Evolutionary conservation across 2,888 invertebrate genomes (phyloP), one percentile per base, ranked within the genome.

Genomic region (Dorcus hopei): DNA sequence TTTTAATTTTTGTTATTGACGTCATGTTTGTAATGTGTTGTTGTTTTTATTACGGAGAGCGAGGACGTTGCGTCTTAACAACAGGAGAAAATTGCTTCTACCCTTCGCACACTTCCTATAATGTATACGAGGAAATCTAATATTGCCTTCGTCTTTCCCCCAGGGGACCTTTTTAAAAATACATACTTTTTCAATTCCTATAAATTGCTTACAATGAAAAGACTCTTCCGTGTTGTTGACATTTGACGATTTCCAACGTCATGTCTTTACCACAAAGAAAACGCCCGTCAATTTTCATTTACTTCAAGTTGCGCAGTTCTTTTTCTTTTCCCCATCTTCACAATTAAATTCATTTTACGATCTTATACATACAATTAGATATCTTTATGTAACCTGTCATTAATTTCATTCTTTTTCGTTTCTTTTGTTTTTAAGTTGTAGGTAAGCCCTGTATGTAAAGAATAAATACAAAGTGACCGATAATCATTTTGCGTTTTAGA

Each of bases 111-210:
- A 33, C 26, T 33, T 33, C 26, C 26, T 33, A 33, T 33, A 33
- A 33, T 33, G 26, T 33, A 33, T 33, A 33, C 26, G 26, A 5
- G 26, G 52, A 14, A 42, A 52, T 38, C 16, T 53, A 45, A 26
- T 53, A 38, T 33, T 16, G 38, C 8, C 23, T 49, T 26, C 40
- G 39, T 54, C 51, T 42, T 43, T 23, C 42, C 51, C 60, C 61
- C 61, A 40, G 26, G 61, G 50, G 61, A 52, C 57, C 59, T 61
- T 65, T 66, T 62, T 59, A 63, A 65, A 65, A 65, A 64, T 65
- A 67, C 65, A 67, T 59, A 65, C 67, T 65, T 67, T 67, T 65
- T 67, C 67, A 67, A 67, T 67, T 65, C 65, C 61, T 57, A 65
- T 63, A 65, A 65, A 67, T 64, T 65, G 63, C 50, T 55, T 50